Conservation (phyloP, 2,797 vertebrate genomes). For the Sebastes alutus region DNA sequence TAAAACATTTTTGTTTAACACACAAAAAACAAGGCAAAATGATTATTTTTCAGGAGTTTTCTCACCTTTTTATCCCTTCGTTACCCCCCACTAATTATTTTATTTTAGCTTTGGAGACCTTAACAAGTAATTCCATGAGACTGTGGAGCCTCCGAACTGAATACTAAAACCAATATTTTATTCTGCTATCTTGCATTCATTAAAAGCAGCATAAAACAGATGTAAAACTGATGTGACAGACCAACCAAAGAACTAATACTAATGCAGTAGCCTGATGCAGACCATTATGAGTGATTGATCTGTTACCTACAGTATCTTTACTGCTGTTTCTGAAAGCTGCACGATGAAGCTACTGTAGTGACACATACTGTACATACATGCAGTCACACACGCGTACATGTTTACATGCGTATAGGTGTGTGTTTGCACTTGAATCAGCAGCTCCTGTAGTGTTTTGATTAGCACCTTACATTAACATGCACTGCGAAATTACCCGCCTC, state of each 20-base stretch:
- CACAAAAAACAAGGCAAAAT: neutral
- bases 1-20: no score
- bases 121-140: neutral
- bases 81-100: no score
- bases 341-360: neutral
- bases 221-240: no score
- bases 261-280: no score
- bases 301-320: no score
- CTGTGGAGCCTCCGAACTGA: neutral
- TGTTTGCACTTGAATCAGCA: constrained; percentile 8
- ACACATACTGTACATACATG: neutral
- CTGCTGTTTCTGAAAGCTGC: neutral
- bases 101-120: neutral
- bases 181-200: neutral
- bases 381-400: neutral
- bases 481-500: constrained; percentile 49
- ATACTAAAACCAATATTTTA: neutral
- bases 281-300: no score
- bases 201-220: no score
- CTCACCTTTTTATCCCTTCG: neutral
- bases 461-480: constrained; percentile 35
- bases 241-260: no score
- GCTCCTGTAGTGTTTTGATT: constrained; percentile 38
- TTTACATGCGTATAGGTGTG: neutral
- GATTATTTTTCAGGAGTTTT: no score